Evolutionary conservation across 2,113 vertebrate species (phyloP), one percentile per base, ranked within the genome.

Genomic region (Abramis brama): DNA sequence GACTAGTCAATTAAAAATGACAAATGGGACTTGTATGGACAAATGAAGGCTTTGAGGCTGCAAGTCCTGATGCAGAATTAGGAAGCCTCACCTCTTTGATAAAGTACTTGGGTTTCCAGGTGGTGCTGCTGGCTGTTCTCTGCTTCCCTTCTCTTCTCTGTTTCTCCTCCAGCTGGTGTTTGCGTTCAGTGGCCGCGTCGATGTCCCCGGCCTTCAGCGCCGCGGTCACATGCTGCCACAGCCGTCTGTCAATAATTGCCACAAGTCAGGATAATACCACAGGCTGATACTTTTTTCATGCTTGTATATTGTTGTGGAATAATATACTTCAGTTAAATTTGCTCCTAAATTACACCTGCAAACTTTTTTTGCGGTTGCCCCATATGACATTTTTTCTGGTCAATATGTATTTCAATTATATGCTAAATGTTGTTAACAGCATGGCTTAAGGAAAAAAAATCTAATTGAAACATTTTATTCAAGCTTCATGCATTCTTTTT

Each of bases 91-190:
- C 97, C 96, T 98, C 96, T 92, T 96, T 97, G 87, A 92, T 90
- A 83, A 98, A 98, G 82, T 97, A 95, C 62, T 95, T 96, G 86
- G 97, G 96, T 85, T 94, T 95, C 96, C 97, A 98, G 0, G 91
- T 90, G 0, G 88, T 83, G 1, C 91, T 87, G 59, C 92, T 92
- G 0, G 91, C 87, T 0, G 87, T 91, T 1, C 97, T 95, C 45
- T 97, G 95, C 84, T 95, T 94, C 74, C 96, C 95, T 89, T 98
- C 97, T 0, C 88, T 89, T 12, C 97, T 94, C 91, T 98, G 97
- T 1, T 93, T 92, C 90, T 98, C 97, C 88, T 98, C 97, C n/a
- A 98, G 95, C 64, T 59, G 73, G 86, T 94, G 96, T 89, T 98
- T 98, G 90, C 97, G 95, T 68, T 98, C 97, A 0, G 97, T 97